Evolutionary conservation across 1,140 invertebrate species (phyloP), one percentile per base, ranked within the genome.

Genomic region (Nebria ingens): DNA sequence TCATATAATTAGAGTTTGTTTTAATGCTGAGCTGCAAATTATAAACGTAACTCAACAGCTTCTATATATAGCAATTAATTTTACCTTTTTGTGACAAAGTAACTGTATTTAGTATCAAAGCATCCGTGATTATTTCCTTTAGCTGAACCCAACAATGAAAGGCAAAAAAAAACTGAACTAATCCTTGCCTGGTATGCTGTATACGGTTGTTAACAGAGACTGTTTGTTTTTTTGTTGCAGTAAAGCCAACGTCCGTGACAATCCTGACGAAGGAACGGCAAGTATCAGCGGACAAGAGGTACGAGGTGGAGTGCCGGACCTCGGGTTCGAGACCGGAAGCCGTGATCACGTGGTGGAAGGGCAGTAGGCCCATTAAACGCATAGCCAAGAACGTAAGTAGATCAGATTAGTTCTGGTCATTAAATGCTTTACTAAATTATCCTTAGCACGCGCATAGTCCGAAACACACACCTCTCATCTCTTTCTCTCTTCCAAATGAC

Each of bases 341-440:
- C 1, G 71, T 80, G n/a, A 88, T 93, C 62, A 85, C 86, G 19
- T 93, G 87, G 87, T 90, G 85, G 85, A 89, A 88, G 67, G 85
- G 84, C 57, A 87, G 81, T 65, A 78, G 83, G 62, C 84, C 85
- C 66, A 79, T 91, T 34, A 85, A 87, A 70, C 78, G 80, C 67
- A 79, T 85, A 68, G 81, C 82, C 52, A 85, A 87, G 71, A 87
- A 83, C 65, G 86, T 89, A 73, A 87, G 86, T 82, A 64, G 56
- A 45, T 45, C 40, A 45, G 40, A 45, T 45, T 45, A 45, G 40
- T 45, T 45, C 40, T 45, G 40, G 40, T 45, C 40, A 17, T 45
- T 45, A 45, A 45, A 45, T 45, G 40, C 17, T 45, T 45, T 45
- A 45, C 40, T 45, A 45, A 45, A 45, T 45, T 45, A 45, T 45